A percentile compares a stretch with the other conserved stretches of the same genome.
Evolutionary conservation across 2,888 invertebrate genomes (phyloP).

Genomic region (Rhorus exstirpatorius): DNA sequence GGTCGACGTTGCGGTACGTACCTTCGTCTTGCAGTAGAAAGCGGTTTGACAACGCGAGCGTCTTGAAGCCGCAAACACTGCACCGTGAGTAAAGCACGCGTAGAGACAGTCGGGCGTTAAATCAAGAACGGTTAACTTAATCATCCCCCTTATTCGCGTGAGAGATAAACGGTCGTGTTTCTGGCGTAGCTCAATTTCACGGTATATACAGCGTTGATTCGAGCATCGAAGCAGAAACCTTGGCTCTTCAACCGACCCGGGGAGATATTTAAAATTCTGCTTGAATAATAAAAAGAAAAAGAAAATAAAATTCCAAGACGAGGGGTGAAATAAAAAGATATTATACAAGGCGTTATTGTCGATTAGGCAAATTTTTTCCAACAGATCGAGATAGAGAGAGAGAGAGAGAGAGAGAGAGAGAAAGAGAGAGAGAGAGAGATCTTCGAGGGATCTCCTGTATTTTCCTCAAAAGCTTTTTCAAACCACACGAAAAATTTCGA

Average conservation of each 20-base stretch:
- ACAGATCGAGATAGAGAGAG: slow-evolving; percentile 37
- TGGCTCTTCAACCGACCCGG: background rate
- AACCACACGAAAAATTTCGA: slow-evolving; percentile 23
- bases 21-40: slow-evolving; percentile 80
- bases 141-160: slow-evolving; percentile 60
- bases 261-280: slow-evolving; percentile 46
- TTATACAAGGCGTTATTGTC: slow-evolving; percentile 66
- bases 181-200: slow-evolving; percentile 71
- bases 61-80: slow-evolving; percentile 68
- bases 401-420: too few species aligned
- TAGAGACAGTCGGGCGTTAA: slow-evolving; percentile 66
- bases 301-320: background rate
- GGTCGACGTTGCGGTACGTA: slow-evolving; percentile 76
- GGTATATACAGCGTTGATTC: slow-evolving; percentile 48
- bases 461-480: slow-evolving; percentile 21
- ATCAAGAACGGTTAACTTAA: slow-evolving; percentile 75
- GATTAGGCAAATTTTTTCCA: slow-evolving; percentile 72
- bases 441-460: slow-evolving; percentile 7
- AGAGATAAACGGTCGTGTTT: slow-evolving; percentile 38
- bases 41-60: slow-evolving; percentile 78
- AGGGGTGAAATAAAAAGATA: slow-evolving; percentile 40
- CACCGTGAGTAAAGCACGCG: slow-evolving; percentile 34
- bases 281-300: slow-evolving; percentile 39
- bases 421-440: too few species aligned
- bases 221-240: slow-evolving; percentile 53